Evolutionary conservation across 2,888 invertebrate genomes (phyloP).

Genomic region (Thymelicus sylvestris): DNA sequence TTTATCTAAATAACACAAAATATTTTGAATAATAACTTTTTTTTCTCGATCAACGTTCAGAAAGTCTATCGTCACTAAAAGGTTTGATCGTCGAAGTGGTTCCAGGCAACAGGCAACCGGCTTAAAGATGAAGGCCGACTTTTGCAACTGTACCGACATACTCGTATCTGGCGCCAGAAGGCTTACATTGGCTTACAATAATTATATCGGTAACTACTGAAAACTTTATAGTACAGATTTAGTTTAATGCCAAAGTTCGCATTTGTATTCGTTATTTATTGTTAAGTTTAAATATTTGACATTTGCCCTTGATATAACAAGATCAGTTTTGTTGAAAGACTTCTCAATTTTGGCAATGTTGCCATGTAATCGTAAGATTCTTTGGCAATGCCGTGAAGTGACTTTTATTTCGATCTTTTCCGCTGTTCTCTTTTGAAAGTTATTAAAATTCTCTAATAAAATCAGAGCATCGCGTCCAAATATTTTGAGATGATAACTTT

Average conservation of each 20-base stretch:
- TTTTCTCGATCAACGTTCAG: slow-evolving; percentile 11
- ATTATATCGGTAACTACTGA: slow-evolving; percentile 30
- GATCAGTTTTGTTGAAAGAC: neutral
- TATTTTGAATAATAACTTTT: neutral
- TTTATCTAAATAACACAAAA: too few species aligned
- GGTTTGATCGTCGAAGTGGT: slow-evolving; percentile 48
- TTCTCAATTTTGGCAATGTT: slow-evolving; percentile 14
- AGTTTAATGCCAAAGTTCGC: slow-evolving; percentile 6
- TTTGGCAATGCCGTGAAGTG: slow-evolving; percentile 9
- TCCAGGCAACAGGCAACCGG: slow-evolving; percentile 47
- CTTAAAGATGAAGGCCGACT: slow-evolving; percentile 64
- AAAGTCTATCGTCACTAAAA: slow-evolving; percentile 38
- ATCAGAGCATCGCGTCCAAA: neutral
- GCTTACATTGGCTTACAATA: slow-evolving; percentile 35
- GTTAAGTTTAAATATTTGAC: neutral
- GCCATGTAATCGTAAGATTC: slow-evolving; percentile 11
- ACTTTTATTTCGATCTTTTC: neutral
- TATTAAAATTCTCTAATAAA: neutral
- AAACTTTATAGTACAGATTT: slow-evolving; percentile 1
- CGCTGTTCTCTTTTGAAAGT: neutral
- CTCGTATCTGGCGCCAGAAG: slow-evolving; percentile 44
- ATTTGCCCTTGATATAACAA: slow-evolving; percentile 7
- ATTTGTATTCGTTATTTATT: neutral
- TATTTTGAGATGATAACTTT: slow-evolving; percentile 3
- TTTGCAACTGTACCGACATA: slow-evolving; percentile 59